Evolutionary conservation across 2,888 invertebrate species (phyloP), one percentile per base, ranked within the genome.

Genomic region (Diploptera punctata): DNA sequence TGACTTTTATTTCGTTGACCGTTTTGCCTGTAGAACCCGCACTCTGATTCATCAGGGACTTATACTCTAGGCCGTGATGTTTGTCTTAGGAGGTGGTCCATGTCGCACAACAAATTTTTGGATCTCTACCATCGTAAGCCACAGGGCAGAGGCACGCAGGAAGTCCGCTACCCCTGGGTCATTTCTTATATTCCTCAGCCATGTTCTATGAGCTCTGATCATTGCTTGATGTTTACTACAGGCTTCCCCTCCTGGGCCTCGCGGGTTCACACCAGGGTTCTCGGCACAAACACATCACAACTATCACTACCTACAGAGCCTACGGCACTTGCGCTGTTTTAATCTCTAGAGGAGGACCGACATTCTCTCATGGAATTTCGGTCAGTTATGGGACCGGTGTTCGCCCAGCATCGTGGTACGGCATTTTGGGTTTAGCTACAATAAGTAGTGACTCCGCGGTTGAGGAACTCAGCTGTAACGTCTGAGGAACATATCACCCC

Each of bases 121-220:
- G 92, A 69, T 86, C 84, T 4, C 78, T 80, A 0, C 89, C 89
- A 13, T 88, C 87, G 76, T n/a, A 87, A 91, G 0, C 91, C 91
- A 78, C 95, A 95, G n/a, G 18, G 90, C 85, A 0, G 91, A 91
- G 61, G 84, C 84, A 70, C 90, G 84, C 67, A 94, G 81, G 75
- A 87, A 87, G 16, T 81, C 79, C 0, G 86, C 84, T 0, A 86
- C 84, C 0, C 81, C 82, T 0, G 86, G 84, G 18, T 77, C 67
- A 16, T 73, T 70, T 18, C 84, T 81, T 68, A 86, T 81, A 7
- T 83, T 81, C 75, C 82, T 80, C 31, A 88, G 78, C 7, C 90
- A 72, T n/a, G n/a, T 1, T 80, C 78, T 29, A 87, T 72, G n/a
- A 91, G 80, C 0, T 81, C 79, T 0, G 82, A 80, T 76, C 91